phyloP scores from a whole-genome alignment of 2,797 vertebrate species.

The Scleropages formosus region DNA sequence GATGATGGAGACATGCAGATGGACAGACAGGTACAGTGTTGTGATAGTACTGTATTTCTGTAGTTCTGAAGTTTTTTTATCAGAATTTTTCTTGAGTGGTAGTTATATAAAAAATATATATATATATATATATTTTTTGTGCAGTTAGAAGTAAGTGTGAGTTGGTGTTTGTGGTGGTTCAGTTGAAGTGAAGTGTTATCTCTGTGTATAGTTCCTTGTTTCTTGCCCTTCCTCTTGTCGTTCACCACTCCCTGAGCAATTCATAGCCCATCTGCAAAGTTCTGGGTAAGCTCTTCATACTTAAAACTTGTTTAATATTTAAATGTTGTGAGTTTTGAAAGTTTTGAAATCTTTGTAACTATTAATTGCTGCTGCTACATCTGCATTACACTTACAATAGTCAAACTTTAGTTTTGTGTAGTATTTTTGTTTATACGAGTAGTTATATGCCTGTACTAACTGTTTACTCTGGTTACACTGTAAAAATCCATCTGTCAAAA shows the following conservation, averaged over 20 bases:
- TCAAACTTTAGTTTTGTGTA: too few relatives aligned
- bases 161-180: background rate
- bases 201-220: constrained; percentile 2
- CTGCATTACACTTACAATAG: too few relatives aligned
- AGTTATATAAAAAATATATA: background rate
- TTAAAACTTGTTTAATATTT: constrained; percentile 5
- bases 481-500: too few relatives aligned
- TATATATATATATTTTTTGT: background rate
- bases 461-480: too few relatives aligned
- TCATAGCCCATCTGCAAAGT: too few relatives aligned
- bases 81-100: background rate
- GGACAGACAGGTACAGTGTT: background rate
- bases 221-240: constrained; percentile 3
- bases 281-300: constrained; percentile 9
- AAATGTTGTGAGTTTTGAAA: background rate
- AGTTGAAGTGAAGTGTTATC: background rate
- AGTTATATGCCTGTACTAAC: too few relatives aligned
- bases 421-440: too few relatives aligned
- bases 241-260: background rate
- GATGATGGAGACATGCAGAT: background rate
- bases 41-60: background rate
- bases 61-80: too few relatives aligned
- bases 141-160: background rate
- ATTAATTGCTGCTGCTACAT: too few relatives aligned
- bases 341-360: too few relatives aligned